Base-by-base conservation (phyloP, 2,888 invertebrate genomes). In the Scaptomyza tumidula region DNA sequence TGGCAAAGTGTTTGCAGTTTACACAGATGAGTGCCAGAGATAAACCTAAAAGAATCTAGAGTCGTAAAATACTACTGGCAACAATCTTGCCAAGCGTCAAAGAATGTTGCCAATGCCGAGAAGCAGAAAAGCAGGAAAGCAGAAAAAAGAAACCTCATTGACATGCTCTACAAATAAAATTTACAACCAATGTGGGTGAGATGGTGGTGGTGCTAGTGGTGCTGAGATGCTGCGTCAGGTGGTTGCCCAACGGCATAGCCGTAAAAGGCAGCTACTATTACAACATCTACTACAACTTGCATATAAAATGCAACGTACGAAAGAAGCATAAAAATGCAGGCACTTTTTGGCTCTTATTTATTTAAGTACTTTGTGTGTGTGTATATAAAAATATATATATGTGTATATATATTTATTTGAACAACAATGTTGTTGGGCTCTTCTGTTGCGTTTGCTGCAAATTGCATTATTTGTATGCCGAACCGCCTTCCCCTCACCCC, bases 381-480 rank as follows among this genome's bases (percentile, higher is more conserved):
- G 11, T 35, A 52, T 43, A 55, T 13, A 66, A 56, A 65, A 65
- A 67, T 46, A 53, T 29, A 29, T 29, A 33, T 27, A 19, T 67
- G 65, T 49, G 53, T 29, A 29, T 29, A 33, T 27, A 19, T 44
- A 31, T 63, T 50, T 44, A 31, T 63, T 50, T 64, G 48, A 60
- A 68, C 57, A 82, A 80, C 80, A 84, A 78, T 84, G 84, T 83
- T 80, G 78, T 33, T 43, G 33, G 45, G 9, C 27, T 43, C 37
- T 68, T 59, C 46, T 53, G 37, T 24, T 48, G 39, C 58, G 16
- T 53, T 27, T 43, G 71, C 46, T 64, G 78, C 46, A 80, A 86
- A 80, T 80, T 86, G 85, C 85, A 86, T 86, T 86, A 80, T 78
- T 86, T 80, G 81, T 80, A 72, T 62, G 63, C 74, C 75, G 71